phyloP scores from a whole-genome alignment of 2,888 invertebrate species.

The Drosophila aldrichi region DNA sequence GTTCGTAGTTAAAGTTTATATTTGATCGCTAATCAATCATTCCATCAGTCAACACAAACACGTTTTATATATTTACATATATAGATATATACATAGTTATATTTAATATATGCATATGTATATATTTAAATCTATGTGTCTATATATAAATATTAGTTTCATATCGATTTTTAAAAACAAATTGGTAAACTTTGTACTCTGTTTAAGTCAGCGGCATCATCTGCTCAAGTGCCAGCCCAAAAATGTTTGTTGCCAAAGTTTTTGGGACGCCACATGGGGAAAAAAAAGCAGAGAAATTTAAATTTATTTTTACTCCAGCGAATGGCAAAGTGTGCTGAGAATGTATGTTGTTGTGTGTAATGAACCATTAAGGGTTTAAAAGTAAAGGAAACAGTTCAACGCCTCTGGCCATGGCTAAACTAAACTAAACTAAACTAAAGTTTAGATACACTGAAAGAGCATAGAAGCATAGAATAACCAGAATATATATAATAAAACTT shows the following conservation, averaged over 20 bases:
- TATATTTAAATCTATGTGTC: too few species aligned
- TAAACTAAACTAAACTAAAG: background rate
- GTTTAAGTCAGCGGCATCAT: slow-evolving; percentile 31
- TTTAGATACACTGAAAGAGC: background rate
- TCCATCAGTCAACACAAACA: too few species aligned
- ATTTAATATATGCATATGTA: too few species aligned
- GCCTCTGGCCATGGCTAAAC: slow-evolving; percentile 6
- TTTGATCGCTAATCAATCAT: too few species aligned
- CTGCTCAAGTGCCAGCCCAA: slow-evolving; percentile 53
- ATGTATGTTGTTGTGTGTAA: slow-evolving; percentile 34
- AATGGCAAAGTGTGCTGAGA: slow-evolving; percentile 16
- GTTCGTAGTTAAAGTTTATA: too few species aligned
- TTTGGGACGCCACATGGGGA: slow-evolving; percentile 22
- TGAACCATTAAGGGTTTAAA: slow-evolving; percentile 34
- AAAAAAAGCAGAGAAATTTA: slow-evolving; percentile 46
- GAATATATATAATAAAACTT: background rate
- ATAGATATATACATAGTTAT: too few species aligned
- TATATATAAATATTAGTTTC: background rate
- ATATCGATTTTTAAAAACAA: slow-evolving; percentile 36
- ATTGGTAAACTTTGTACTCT: slow-evolving; percentile 30
- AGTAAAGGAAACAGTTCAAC: slow-evolving; percentile 17
- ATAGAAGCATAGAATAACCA: too few species aligned
- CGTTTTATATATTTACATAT: too few species aligned
- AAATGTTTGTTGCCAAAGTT: slow-evolving; percentile 47
- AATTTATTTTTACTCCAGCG: slow-evolving; percentile 66